These are phyloP conservation scores for Halictus rubicundus DNA, from an alignment of 1,140 invertebrate genomes.

Conservation along the genomic window DNA sequence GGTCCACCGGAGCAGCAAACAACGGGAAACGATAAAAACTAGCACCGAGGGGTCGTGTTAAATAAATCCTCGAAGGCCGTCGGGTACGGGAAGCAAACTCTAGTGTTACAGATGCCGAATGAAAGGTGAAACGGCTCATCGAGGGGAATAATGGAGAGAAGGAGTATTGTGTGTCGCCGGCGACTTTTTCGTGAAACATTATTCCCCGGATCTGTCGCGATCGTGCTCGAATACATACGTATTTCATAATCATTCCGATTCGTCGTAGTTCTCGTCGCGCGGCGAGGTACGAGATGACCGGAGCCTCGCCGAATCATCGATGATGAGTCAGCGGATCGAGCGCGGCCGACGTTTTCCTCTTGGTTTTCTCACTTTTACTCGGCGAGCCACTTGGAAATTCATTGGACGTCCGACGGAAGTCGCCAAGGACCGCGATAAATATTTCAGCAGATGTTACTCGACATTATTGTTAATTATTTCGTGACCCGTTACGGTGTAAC, in stretches of 20 bases:
- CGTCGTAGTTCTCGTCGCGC: not conserved
- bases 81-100: constrained; percentile 16
- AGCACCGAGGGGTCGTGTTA: not conserved
- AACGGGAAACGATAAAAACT: not conserved
- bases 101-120: constrained; percentile 27
- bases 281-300: not conserved
- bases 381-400: constrained; percentile 37
- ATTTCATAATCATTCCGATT: constrained; percentile 20
- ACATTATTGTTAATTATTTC: constrained; percentile 13
- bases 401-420: constrained; percentile 48
- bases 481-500: no score
- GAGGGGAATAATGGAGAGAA: not conserved
- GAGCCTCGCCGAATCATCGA: constrained; percentile 43
- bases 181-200: constrained; percentile 23
- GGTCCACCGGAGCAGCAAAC: not conserved
- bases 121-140: constrained; percentile 21
- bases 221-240: not conserved
- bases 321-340: constrained; percentile 48
- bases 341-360: constrained; percentile 32
- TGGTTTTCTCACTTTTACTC: constrained; percentile 25
- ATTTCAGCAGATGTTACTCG: constrained; percentile 47
- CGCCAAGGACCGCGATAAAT: constrained; percentile 32
- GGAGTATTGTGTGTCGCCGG: constrained; percentile 16
- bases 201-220: not conserved
- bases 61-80: constrained; percentile 14